A percentile compares a stretch with the other conserved stretches of the same genome.
Conservation (phyloP, 2,888 invertebrate species). For the Boloria selene region DNA sequence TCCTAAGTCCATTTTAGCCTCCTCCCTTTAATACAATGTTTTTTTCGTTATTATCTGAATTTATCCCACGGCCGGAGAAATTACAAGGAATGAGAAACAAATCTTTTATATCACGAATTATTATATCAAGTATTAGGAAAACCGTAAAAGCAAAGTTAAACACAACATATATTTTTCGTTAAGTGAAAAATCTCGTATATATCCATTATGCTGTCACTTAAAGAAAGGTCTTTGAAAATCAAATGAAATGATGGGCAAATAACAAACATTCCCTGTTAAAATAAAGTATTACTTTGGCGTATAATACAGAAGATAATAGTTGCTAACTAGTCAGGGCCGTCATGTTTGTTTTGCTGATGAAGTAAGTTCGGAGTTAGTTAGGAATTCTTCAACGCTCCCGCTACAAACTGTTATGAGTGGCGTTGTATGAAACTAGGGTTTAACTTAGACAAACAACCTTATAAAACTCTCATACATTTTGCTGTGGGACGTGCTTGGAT, state of each 20-base stretch:
- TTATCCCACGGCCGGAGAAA: too few relatives aligned
- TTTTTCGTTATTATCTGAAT: too few relatives aligned
- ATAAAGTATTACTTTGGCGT: constrained; percentile 55
- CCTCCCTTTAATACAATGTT: too few relatives aligned
- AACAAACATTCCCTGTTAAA: constrained; percentile 49
- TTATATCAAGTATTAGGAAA: too few relatives aligned
- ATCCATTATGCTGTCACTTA: constrained; percentile 36
- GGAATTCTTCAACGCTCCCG: constrained; percentile 59
- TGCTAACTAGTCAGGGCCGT: constrained; percentile 62
- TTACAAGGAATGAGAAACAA: too few relatives aligned
- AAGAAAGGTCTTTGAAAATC: constrained; percentile 22
- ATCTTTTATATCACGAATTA: too few relatives aligned
- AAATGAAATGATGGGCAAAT: constrained; percentile 25
- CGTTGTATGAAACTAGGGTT: constrained; percentile 42
- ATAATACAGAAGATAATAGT: constrained; percentile 72
- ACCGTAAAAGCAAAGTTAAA: not conserved
- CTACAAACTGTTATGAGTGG: constrained; percentile 50
- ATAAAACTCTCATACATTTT: constrained; percentile 13
- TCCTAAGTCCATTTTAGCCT: too few relatives aligned
- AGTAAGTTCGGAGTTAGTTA: constrained; percentile 61
- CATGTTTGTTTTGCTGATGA: constrained; percentile 71
- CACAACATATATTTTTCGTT: constrained; percentile 2
- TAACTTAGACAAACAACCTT: constrained; percentile 37
- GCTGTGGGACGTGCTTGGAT: constrained; percentile 9
- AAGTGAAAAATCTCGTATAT: constrained; percentile 16